These are phyloP conservation scores for Apamea epomidion DNA, from an alignment of 2,888 invertebrate species.

Conservation along the genomic window DNA sequence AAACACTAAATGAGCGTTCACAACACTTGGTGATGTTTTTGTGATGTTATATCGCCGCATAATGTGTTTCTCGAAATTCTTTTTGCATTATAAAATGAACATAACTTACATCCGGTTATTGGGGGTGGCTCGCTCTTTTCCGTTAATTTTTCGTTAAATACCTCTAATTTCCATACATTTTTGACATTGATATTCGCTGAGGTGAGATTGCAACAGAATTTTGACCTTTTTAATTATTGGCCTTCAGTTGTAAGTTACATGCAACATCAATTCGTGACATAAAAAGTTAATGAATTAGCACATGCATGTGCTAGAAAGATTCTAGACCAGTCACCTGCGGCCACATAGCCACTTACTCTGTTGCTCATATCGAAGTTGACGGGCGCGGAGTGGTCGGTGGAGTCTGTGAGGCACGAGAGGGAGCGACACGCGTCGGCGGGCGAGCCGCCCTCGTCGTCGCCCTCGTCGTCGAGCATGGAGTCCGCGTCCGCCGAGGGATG, in stretches of 20 bases:
- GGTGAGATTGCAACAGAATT: too few relatives aligned
- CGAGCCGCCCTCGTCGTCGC: conserved; percentile 78
- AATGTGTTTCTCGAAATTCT: too few relatives aligned
- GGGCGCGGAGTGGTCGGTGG: conserved; percentile 97
- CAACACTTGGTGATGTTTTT: neutral
- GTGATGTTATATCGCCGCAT: neutral
- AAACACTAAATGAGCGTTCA: neutral
- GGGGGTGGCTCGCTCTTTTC: neutral
- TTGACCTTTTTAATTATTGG: too few relatives aligned
- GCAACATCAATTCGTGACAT: neutral
- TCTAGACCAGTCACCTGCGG: neutral
- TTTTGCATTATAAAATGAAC: too few relatives aligned
- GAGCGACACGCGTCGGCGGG: conserved; percentile 94
- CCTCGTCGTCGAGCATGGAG: conserved; percentile 88
- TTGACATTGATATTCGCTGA: too few relatives aligned
- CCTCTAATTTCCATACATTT: too few relatives aligned
- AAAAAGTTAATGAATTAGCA: neutral
- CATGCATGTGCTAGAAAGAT: neutral
- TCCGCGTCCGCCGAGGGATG: conserved; percentile 90
- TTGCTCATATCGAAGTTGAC: conserved; percentile 98
- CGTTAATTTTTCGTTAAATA: neutral
- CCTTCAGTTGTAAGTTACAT: neutral
- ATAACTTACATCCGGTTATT: too few relatives aligned
- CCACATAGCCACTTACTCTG: conserved; percentile 89
- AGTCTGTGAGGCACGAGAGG: conserved; percentile 96